Percentiles rank a stretch among this genome's conserved stretches.
phyloP scores from a whole-genome alignment of 2,113 vertebrate genomes.

The Sinosuthora webbiana region DNA sequence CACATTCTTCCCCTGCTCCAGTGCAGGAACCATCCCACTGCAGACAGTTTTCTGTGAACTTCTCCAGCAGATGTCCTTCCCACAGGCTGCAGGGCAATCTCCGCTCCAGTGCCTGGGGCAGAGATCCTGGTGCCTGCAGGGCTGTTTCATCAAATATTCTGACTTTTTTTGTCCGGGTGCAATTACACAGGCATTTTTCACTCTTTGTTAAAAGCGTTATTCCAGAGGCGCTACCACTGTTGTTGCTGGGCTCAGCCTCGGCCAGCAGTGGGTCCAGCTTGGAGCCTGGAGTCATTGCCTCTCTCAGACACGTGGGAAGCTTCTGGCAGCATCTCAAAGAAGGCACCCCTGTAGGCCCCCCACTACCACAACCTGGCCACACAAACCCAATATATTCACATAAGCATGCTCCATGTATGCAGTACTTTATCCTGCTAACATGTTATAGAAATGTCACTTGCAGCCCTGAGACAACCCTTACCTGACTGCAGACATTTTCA shows the following conservation, averaged over 20 bases:
- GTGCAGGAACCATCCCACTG: background rate
- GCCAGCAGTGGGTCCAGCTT: background rate
- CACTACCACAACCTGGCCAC: background rate
- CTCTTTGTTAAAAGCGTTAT: background rate
- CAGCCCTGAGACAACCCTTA: background rate
- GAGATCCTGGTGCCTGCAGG: background rate
- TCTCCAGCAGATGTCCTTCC: background rate
- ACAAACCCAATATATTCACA: background rate
- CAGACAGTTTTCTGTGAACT: background rate
- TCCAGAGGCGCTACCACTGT: accelerated
- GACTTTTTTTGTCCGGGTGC: background rate
- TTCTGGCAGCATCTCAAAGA: background rate
- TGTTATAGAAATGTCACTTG: background rate
- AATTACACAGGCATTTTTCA: accelerated
- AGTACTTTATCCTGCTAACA: background rate
- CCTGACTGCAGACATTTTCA: background rate
- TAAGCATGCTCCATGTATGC: too few species aligned
- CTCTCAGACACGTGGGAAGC: background rate
- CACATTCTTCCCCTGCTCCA: background rate
- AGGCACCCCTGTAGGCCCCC: background rate
- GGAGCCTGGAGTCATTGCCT: background rate
- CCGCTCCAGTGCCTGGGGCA: background rate
- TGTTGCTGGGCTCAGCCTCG: background rate
- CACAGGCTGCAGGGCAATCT: background rate
- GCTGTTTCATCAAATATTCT: background rate